A percentile compares a stretch with the other conserved stretches of the same genome.
Conservation (phyloP, 2,888 invertebrate species). For the Protodeltote pygarga region DNA sequence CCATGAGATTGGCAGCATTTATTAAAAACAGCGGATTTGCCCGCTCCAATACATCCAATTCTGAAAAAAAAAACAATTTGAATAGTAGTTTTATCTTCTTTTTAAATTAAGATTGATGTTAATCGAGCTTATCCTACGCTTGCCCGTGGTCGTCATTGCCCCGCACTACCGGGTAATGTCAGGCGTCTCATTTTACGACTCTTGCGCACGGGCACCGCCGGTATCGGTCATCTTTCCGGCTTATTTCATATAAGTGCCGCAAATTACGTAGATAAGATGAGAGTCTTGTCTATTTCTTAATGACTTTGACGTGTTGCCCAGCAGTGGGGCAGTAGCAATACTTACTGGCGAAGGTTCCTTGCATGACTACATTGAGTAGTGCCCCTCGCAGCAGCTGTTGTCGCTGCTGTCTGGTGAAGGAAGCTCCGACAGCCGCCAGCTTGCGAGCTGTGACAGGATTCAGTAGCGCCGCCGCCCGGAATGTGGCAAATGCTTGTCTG, state of each 20-base stretch:
- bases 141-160: too few relatives aligned
- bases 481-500: slow-evolving; percentile 75
- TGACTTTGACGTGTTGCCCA: too few relatives aligned
- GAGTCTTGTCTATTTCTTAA: too few relatives aligned
- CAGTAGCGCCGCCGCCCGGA: slow-evolving; percentile 74
- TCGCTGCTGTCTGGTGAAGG: slow-evolving; percentile 76
- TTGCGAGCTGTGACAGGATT: slow-evolving; percentile 70
- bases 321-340: too few relatives aligned
- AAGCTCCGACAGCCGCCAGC: slow-evolving; percentile 76
- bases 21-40: slow-evolving; percentile 76
- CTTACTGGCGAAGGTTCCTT: slow-evolving; percentile 77
- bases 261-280: too few relatives aligned
- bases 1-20: slow-evolving; percentile 81
- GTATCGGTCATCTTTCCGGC: too few relatives aligned
- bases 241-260: too few relatives aligned
- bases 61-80: slow-evolving; percentile 59
- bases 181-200: too few relatives aligned
- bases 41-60: slow-evolving; percentile 75
- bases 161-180: too few relatives aligned
- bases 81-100: not conserved
- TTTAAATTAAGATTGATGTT: too few relatives aligned
- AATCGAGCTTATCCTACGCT: too few relatives aligned
- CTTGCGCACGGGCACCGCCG: too few relatives aligned
- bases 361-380: slow-evolving; percentile 77
- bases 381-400: slow-evolving; percentile 71